phyloP scores from a whole-genome alignment of 1,140 invertebrate genomes.

The Nylanderia fulva region DNA sequence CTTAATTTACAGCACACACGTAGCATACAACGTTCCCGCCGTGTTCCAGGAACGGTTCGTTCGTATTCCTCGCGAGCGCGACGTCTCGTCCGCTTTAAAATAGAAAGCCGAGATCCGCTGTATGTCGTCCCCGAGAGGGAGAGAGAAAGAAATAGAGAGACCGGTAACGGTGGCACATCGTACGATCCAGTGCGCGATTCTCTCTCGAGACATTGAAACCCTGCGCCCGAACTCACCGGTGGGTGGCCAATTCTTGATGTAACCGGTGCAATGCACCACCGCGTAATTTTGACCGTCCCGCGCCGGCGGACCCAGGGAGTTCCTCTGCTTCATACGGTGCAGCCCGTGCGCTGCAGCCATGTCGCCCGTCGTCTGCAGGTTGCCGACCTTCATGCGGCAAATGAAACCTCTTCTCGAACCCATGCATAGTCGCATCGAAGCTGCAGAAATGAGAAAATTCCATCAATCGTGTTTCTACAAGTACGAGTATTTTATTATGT shows the following conservation, averaged over 20 bases:
- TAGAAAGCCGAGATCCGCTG: conserved; percentile 70
- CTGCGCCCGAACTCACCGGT: conserved; percentile 88
- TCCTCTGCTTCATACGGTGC: conserved; percentile 95
- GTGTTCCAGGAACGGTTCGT: conserved; percentile 74
- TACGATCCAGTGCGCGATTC: conserved; percentile 6
- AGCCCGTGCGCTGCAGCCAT: conserved; percentile 92
- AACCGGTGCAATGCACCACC: conserved; percentile 99
- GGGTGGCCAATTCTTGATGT: conserved; percentile 99
- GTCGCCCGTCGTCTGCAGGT: conserved; percentile 91
- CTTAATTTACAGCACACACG: conserved; percentile 75
- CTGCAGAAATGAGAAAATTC: conserved; percentile 84
- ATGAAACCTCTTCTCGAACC: conserved; percentile 99
- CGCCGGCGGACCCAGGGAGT: conserved; percentile 95
- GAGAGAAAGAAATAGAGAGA: conserved; percentile 10
- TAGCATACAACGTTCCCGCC: conserved; percentile 60
- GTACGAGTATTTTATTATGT: not conserved
- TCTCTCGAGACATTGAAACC: conserved; percentile 68
- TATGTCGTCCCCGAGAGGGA: conserved; percentile 57
- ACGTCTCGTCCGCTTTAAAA: conserved; percentile 74
- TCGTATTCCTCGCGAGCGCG: conserved; percentile 69
- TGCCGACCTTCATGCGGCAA: conserved; percentile 99
- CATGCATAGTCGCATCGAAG: conserved; percentile 99
- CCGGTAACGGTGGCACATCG: conserved; percentile 16
- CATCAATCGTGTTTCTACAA: not conserved
- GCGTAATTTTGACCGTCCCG: conserved; percentile 98